Evolutionary conservation across 2,888 invertebrate genomes (phyloP).

Genomic region (Drosophila nigricruria): DNA sequence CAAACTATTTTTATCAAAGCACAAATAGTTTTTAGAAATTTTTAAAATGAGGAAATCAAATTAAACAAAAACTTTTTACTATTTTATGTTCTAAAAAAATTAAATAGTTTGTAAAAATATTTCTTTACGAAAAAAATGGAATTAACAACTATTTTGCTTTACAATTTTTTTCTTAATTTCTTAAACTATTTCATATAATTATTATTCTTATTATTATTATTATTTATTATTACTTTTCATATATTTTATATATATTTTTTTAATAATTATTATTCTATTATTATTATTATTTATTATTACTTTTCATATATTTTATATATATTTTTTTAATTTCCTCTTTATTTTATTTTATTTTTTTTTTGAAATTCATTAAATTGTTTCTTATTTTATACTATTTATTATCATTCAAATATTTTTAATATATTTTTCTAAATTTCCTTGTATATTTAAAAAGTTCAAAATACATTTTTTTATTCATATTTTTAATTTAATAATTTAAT

Average conservation of each 20-base stretch:
- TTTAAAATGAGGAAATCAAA: background rate
- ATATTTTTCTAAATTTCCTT: background rate
- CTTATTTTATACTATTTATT: background rate
- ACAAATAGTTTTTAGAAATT: background rate
- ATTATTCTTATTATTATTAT: background rate
- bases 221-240: too few relatives aligned
- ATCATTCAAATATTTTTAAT: background rate
- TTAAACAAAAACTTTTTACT: too few relatives aligned
- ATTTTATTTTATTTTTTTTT: background rate
- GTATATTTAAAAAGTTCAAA: background rate
- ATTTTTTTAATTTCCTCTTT: too few relatives aligned
- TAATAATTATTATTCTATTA: background rate
- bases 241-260: background rate
- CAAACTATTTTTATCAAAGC: background rate
- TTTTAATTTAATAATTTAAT: too few relatives aligned
- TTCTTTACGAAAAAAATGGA: background rate
- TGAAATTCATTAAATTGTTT: background rate
- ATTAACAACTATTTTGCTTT: too few relatives aligned
- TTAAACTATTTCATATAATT: too few relatives aligned
- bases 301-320: too few relatives aligned
- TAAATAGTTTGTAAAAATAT: background rate
- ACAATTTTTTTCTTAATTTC: too few relatives aligned
- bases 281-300: too few relatives aligned
- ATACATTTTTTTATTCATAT: too few relatives aligned
- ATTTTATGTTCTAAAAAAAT: too few relatives aligned